Percentiles rank a stretch among this genome's conserved stretches.
Conservation (phyloP, 2,113 vertebrate species). For the Catharus minimus region DNA sequence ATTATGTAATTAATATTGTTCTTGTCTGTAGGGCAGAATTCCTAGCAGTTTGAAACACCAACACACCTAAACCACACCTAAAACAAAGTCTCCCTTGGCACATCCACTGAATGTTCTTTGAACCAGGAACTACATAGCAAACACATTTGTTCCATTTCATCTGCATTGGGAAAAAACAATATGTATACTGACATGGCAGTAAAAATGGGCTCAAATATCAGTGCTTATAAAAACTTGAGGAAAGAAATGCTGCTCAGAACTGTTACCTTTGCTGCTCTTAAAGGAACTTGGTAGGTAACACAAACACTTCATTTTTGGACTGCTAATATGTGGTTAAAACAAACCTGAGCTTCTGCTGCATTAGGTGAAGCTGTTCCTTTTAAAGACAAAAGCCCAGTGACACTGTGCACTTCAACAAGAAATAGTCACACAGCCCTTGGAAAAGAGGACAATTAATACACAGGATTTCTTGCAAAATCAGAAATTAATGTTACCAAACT, state of each 20-base stretch:
- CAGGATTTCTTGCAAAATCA: not conserved
- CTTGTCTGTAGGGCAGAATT: not conserved
- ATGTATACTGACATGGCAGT: not conserved
- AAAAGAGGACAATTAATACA: not conserved
- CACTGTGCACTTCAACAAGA: not conserved
- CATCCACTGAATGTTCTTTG: not conserved
- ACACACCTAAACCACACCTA: not conserved
- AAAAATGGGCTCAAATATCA: not conserved
- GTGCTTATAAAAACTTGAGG: not conserved
- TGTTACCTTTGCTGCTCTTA: not conserved
- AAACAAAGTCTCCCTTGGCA: not conserved
- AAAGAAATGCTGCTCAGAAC: not conserved
- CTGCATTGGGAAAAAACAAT: not conserved
- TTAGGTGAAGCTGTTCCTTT: not conserved
- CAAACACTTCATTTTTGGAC: not conserved
- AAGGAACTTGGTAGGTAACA: not conserved
- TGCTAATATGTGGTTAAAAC: accelerated
- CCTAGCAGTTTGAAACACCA: not conserved
- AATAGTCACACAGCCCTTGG: not conserved
- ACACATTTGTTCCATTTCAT: not conserved
- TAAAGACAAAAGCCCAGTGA: not conserved
- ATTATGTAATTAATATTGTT: not conserved
- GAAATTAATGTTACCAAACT: not conserved
- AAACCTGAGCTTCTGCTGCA: not conserved
- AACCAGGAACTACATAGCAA: not conserved